phyloP scores from a whole-genome alignment of 2,113 vertebrate genomes.

The Rhegmatorhina hoffmannsi region DNA sequence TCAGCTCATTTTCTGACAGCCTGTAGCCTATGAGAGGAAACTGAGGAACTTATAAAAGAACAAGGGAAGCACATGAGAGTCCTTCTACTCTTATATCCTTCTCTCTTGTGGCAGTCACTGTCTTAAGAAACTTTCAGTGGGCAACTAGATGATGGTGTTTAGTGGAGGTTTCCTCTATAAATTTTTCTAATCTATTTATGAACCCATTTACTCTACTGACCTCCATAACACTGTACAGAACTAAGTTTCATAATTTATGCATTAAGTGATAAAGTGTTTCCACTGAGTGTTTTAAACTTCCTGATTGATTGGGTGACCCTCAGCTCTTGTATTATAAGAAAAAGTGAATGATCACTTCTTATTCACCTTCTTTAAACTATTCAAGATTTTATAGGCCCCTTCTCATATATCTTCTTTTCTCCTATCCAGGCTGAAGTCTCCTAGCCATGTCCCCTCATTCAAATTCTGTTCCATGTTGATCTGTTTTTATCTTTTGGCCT shows the following conservation, averaged over 20 bases:
- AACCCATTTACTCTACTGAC: constrained; percentile 8
- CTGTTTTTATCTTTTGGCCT: neutral
- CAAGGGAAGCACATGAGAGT: neutral
- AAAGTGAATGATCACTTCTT: neutral
- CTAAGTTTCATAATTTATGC: neutral
- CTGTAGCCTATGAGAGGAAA: neutral
- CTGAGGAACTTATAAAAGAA: neutral
- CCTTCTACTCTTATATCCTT: neutral
- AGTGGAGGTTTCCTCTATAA: neutral
- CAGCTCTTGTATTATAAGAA: neutral
- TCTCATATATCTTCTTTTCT: neutral
- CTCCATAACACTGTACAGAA: neutral
- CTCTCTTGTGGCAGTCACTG: neutral
- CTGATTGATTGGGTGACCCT: neutral
- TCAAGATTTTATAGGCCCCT: neutral
- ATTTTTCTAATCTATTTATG: neutral
- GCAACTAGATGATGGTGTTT: neutral
- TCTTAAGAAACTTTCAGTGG: neutral
- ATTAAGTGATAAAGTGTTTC: neutral
- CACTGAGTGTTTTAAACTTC: neutral
- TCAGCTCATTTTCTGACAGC: neutral
- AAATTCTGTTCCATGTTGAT: neutral
- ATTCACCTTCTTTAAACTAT: neutral
- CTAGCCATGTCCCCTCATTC: neutral
- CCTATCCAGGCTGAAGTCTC: neutral